Evolutionary conservation across 2,113 vertebrate genomes (phyloP), one percentile per base, ranked within the genome.

Genomic region (Colius striatus): DNA sequence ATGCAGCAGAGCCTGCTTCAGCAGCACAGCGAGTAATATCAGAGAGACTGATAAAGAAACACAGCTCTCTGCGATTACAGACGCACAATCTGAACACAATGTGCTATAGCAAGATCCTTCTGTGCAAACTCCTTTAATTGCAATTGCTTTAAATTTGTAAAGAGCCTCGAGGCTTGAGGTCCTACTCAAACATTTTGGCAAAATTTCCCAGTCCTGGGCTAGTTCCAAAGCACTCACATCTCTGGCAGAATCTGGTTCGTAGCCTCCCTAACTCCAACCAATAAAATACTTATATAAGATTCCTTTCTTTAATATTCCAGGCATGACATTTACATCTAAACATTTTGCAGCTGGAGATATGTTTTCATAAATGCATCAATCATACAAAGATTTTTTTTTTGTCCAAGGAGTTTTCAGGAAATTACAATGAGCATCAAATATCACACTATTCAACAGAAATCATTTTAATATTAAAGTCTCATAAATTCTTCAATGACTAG

Each of bases 401-500:
- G 41, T 68, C 67, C 87, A 83, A 96, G 63, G 81, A 51, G 20
- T 65, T 95, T 85, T 89, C 68, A 96, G 92, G 83, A 96, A 96
- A 97, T 94, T 91, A 70, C 41, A 90, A 55, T 63, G 79, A 89
- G 61, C 47, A 70, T 55, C 58, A 87, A 82, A 95, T 62, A 87
- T 71, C 84, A 57, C 8, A 23, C 55, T 90, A 85, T 81, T 95
- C 53, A 81, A 91, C 45, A 70, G 29, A 92, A 61, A 48, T 45
- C 3, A 82, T 93, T 78, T 93, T 88, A 95, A 94, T 87, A 95
- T 71, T 95, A 83, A 90, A 82, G 68, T 48, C 80, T 95, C 73
- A 94, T 92, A 81, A 90, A 90, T 62, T 89, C 68, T 54, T 72
- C 51, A 61, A 65, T 65, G 29, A 85, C 23, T 38, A 94, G 25